Evolutionary conservation across 2,113 vertebrate genomes (phyloP).

Genomic region (Perognathus longimembris): DNA sequence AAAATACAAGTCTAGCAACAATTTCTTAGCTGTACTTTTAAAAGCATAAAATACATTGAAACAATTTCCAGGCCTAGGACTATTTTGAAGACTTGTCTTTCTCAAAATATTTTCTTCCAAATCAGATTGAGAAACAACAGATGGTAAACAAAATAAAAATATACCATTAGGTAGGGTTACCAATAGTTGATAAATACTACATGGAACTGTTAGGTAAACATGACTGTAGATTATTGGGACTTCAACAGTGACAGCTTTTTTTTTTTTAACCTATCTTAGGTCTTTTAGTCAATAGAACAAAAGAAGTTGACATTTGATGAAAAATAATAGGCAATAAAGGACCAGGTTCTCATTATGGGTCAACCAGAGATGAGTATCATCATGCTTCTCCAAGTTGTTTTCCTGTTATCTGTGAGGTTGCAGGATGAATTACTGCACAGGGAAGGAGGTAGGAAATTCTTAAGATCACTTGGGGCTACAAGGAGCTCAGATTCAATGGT

Average conservation of each 20-base stretch:
- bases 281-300: not conserved
- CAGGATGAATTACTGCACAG: not conserved
- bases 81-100: not conserved
- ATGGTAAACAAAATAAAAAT: not conserved
- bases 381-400: not conserved
- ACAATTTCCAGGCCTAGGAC: not conserved
- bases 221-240: not conserved
- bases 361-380: not conserved
- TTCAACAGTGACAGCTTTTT: not conserved
- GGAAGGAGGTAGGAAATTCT: not conserved
- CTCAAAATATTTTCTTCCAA: not conserved
- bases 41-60: not conserved
- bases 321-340: not conserved
- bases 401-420: not conserved
- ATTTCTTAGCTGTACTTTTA: not conserved
- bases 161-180: not conserved
- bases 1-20: not conserved
- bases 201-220: not conserved
- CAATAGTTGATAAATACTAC: not conserved
- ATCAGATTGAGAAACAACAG: slow-evolving; percentile 23
- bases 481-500: not conserved
- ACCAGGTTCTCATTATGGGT: not conserved
- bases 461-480: not conserved
- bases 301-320: not conserved
- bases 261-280: not conserved